Conservation (phyloP, 2,888 invertebrate genomes). For the Pardosa pseudoannulata region DNA sequence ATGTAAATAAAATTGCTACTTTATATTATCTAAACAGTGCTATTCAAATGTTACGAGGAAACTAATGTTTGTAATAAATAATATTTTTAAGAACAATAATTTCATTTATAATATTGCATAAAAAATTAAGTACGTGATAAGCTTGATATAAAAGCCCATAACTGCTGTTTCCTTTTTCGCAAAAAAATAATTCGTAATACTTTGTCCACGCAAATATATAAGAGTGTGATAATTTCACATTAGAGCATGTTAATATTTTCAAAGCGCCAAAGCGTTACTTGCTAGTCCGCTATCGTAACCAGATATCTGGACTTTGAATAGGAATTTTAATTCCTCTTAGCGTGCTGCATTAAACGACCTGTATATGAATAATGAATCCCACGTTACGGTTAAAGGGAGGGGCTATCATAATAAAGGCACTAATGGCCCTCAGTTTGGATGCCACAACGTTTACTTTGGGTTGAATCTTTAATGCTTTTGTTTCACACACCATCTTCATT, state of each 20-base stretch:
- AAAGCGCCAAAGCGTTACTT: constrained; percentile 28
- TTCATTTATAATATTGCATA: no score
- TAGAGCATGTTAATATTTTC: constrained; percentile 37
- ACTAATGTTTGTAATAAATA: no score
- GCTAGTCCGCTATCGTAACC: constrained; percentile 52
- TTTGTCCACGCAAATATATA: no score
- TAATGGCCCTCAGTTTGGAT: constrained; percentile 27
- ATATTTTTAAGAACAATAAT: no score
- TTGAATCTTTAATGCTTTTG: background rate
- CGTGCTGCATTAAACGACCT: constrained; percentile 49
- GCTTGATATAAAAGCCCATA: no score
- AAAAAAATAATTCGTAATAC: no score
- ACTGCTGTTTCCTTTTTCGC: no score
- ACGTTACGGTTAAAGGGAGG: constrained; percentile 28
- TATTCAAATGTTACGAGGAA: no score
- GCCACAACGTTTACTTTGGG: constrained; percentile 2
- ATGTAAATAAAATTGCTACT: no score
- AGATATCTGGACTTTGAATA: constrained; percentile 39
- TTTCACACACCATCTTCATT: background rate
- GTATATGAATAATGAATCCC: constrained; percentile 61
- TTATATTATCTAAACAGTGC: no score
- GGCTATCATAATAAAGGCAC: constrained; percentile 32
- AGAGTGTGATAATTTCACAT: no score
- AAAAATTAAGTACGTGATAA: no score
- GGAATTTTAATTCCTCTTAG: constrained; percentile 49